Evolutionary conservation across 2,888 invertebrate genomes (phyloP), one percentile per base, ranked within the genome.

Genomic region (Coremacera marginata): DNA sequence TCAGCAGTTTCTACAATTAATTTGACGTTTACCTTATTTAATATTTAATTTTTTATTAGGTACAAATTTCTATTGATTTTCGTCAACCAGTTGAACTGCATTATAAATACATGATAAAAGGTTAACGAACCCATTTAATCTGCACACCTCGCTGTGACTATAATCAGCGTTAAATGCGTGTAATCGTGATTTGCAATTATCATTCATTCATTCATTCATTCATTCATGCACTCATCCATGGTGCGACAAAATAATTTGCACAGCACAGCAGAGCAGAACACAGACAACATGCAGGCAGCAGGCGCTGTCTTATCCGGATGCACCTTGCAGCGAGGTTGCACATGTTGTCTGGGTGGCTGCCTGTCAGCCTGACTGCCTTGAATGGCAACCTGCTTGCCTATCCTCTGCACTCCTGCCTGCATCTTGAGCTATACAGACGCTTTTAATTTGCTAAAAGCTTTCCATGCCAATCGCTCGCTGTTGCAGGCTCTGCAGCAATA

Each of bases 391-490:
- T 31, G 37, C 37, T 8, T 52, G 16, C n/a, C 52, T 52, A 5
- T 16, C 8, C 52, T 52, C 52, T 19, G 4, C 52, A 52, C 25
- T 19, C 44, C 44, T 14, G 44, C 9, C 3, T 25, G 57, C 57
- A 60, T 22, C 22, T 27, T 25, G 57, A n/a, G 25, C 22, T 27
- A 60, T 27, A 60, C 31, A 52, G 37, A 37, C 37, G 37, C 57
- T 34, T 71, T 71, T 71, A 71, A 71, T 71, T 71, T 71, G 37
- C 37, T 71, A 71, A 71, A 57, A 71, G 71, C 71, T 55, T 71
- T 44, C 37, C 44, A 16, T 60, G 22, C 44, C 44, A 71, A 57
- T 37, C 25, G 71, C 37, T 57, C 44, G 22, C 68, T 16, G 51
- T 22, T 27, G 11, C 14, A 14, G 25, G 60, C 27, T 60, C 22